A percentile compares a stretch with the other conserved stretches of the same genome.
phyloP scores from a whole-genome alignment of 2,888 invertebrate species.

The Mythimna pallens region DNA sequence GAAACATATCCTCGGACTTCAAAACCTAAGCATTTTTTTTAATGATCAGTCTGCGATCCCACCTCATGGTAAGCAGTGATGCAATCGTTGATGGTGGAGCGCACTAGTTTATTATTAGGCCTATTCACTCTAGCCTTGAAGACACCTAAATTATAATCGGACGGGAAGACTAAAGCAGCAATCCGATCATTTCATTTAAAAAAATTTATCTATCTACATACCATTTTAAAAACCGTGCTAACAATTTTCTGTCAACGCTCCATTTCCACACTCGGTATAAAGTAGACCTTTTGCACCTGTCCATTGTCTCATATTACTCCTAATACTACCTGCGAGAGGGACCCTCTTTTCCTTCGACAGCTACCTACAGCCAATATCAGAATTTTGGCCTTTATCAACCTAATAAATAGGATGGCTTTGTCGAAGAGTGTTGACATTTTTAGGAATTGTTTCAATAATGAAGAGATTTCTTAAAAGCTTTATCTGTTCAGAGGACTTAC shows the following conservation, averaged over 20 bases:
- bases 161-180: too few species aligned
- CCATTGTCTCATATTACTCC: slow-evolving; percentile 37
- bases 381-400: slow-evolving; percentile 61
- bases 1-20: too few species aligned
- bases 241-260: not conserved
- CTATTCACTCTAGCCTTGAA: too few species aligned
- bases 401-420: slow-evolving; percentile 62
- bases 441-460: slow-evolving; percentile 35
- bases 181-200: too few species aligned
- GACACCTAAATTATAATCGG: too few species aligned
- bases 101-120: too few species aligned
- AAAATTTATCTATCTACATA: too few species aligned
- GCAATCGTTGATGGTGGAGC: too few species aligned
- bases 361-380: slow-evolving; percentile 56
- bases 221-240: too few species aligned
- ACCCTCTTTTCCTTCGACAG: slow-evolving; percentile 54
- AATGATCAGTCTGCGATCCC: too few species aligned
- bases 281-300: slow-evolving; percentile 40
- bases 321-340: slow-evolving; percentile 38
- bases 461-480: slow-evolving; percentile 21
- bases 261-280: not conserved
- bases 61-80: too few species aligned
- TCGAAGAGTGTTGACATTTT: slow-evolving; percentile 50
- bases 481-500: not conserved
- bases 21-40: too few species aligned